A percentile compares a stretch with the other conserved stretches of the same genome.
Evolutionary conservation across 2,797 vertebrate species (phyloP).

Genomic region (Poeciliopsis turneri): DNA sequence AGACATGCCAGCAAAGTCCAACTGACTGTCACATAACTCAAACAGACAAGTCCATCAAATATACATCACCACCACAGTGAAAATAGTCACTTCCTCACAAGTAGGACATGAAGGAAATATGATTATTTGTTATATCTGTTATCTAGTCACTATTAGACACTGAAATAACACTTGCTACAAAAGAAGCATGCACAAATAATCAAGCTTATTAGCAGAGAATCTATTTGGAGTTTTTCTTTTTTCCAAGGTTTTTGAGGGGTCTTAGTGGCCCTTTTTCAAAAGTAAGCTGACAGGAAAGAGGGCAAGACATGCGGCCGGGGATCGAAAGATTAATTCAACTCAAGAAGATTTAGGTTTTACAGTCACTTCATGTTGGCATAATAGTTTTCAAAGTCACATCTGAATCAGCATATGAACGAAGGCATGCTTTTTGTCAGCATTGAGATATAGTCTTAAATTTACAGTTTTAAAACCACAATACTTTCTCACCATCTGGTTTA

Average conservation of each 20-base stretch:
- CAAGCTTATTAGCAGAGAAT: neutral
- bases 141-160: neutral
- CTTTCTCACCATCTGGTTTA: neutral
- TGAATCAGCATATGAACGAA: neutral
- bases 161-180: neutral
- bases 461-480: neutral
- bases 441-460: neutral
- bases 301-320: too few relatives aligned
- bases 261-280: too few relatives aligned
- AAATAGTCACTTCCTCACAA: slow-evolving; percentile 43
- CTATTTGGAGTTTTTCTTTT: neutral
- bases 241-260: too few relatives aligned
- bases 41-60: slow-evolving; percentile 58
- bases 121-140: neutral
- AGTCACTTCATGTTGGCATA: neutral
- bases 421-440: neutral
- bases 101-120: neutral
- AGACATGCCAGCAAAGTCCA: slow-evolving; percentile 25
- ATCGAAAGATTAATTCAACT: neutral
- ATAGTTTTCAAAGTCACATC: neutral
- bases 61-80: slow-evolving; percentile 40
- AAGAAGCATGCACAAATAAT: neutral
- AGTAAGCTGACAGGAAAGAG: too few relatives aligned
- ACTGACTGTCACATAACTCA: slow-evolving; percentile 50
- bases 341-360: neutral